These are phyloP conservation scores for Monochamus saltuarius DNA, from an alignment of 1,140 invertebrate genomes.

Conservation along the genomic window DNA sequence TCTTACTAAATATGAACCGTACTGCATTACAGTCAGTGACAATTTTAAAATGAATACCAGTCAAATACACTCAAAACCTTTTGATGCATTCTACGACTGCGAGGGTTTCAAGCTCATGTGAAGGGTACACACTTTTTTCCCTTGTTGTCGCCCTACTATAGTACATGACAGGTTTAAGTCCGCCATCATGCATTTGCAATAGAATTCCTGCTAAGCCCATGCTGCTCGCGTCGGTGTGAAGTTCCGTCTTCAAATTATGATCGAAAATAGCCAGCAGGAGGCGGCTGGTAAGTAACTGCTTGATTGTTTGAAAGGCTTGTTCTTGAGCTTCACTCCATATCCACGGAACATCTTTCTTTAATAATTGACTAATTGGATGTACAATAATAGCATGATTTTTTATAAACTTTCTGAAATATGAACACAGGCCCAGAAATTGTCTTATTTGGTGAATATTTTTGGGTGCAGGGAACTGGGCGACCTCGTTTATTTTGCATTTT, in stretches of 20 bases:
- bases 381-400: slow-evolving; percentile 3
- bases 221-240: neutral
- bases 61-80: too few relatives aligned
- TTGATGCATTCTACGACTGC: neutral
- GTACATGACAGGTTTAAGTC: neutral
- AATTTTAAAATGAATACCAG: too few relatives aligned
- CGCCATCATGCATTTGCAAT: neutral
- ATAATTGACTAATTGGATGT: neutral
- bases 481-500: neutral
- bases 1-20: too few relatives aligned
- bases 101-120: neutral
- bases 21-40: too few relatives aligned
- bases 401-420: neutral
- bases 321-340: neutral
- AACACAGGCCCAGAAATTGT: too few relatives aligned
- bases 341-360: neutral
- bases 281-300: neutral
- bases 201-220: neutral
- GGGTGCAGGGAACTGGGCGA: neutral
- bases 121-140: neutral
- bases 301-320: neutral
- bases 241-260: neutral
- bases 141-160: neutral
- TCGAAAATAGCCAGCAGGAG: neutral
- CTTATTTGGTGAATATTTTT: neutral